Base-by-base conservation (phyloP, 2,888 invertebrate genomes). In the Perizoma affinitatum region DNA sequence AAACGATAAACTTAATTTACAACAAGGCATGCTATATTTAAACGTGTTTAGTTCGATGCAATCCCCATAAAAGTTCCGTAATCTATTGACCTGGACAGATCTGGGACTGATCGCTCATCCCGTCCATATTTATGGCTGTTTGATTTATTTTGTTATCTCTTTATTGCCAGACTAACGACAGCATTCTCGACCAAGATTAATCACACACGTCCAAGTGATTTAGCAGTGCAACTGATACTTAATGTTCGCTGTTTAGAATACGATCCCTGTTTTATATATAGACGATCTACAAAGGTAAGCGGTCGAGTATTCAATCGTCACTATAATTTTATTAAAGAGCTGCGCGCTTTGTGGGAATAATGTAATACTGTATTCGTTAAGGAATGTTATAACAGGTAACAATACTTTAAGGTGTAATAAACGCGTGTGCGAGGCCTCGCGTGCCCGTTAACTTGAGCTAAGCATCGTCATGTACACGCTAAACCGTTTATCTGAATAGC, bases 141-240 rank as follows among this genome's bases (percentile, higher is more conserved):
- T 92, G 91, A 91, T 92, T 92, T 92, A 92, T 92, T 90, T 90
- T 88, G 87, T 90, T 91, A 90, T 89, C 88, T 87, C 89, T 91
- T 91, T 91, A 92, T 90, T 89, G 89, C 88, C 77, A 68, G 81
- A 74, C 87, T 90, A 91, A 90, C 90, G 91, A 92, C 91, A 91
- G 86, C 89, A 85, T 90, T 90, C 90, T 90, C 80, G 83, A 87
- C 69, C 80, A 86, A 91, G 90, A 92, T 92, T 90, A 90, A 92
- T 92, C 88, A 88, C 90, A 79, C 76, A 76, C 83, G 90, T 90
- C 91, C 84, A 80, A 84, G 84, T 91, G 91, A 92, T 92, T 92
- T 92, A 91, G 89, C 90, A 88, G 89, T 88, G 84, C 88, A 84
- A 84, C 90, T 80, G 86, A 90, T 90, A 91, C 90, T 90, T 87